Percentiles rank a stretch among this genome's conserved stretches.
Conservation (phyloP, 2,113 vertebrate species). For the Camelus dromedarius region DNA sequence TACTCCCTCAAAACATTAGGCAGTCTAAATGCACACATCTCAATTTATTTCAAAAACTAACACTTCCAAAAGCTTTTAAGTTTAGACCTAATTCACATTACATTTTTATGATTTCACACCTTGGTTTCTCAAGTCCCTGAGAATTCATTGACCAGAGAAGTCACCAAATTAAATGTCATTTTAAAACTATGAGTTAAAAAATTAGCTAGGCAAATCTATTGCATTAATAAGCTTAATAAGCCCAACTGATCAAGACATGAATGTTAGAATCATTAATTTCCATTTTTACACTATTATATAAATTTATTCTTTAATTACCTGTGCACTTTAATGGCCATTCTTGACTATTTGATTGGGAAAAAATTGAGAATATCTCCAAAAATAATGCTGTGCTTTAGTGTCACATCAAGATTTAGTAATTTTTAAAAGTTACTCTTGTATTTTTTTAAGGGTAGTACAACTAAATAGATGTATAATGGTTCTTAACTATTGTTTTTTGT, state of each 20-base stretch:
- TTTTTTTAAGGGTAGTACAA: constrained; percentile 17
- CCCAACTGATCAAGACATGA: constrained; percentile 1
- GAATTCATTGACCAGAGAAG: constrained; percentile 8
- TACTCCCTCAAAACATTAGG: constrained; percentile 54
- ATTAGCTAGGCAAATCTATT: not conserved
- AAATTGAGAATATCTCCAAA: constrained; percentile 16
- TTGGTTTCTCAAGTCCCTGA: constrained; percentile 11
- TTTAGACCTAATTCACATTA: constrained; percentile 41
- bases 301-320: not conserved
- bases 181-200: constrained; percentile 41
- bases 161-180: constrained; percentile 7
- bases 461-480: not conserved
- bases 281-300: not conserved
- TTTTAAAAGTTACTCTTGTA: not conserved
- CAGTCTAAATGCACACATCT: constrained; percentile 29
- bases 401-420: constrained; percentile 7
- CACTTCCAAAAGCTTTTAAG: constrained; percentile 46
- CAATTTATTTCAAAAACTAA: constrained; percentile 50
- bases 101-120: not conserved
- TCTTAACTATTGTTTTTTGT: not conserved
- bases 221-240: constrained; percentile 24
- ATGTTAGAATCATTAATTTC: constrained; percentile 41
- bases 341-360: not conserved
- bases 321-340: constrained; percentile 14
- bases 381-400: not conserved